Conservation (phyloP, 1,140 invertebrate genomes). For the Orius insidiosus region DNA sequence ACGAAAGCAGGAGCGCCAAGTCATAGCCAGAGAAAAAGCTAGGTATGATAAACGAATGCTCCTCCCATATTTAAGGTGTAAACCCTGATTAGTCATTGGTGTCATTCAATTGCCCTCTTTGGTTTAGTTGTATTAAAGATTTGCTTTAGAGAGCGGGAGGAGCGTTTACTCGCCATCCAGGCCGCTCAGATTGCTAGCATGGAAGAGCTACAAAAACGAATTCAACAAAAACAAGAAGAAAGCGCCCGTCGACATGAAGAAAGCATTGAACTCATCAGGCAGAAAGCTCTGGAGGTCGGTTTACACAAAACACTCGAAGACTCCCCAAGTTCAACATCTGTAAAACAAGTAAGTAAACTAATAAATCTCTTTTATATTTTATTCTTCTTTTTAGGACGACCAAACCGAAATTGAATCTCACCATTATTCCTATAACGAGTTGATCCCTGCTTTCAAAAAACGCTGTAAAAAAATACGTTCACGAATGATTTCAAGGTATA, state of each 20-base stretch:
- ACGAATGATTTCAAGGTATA: conserved; percentile 37
- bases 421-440: conserved; percentile 20
- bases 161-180: conserved; percentile 61
- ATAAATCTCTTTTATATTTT: too few relatives aligned
- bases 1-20: conserved; percentile 66
- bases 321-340: conserved; percentile 44
- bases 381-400: too few relatives aligned
- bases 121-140: too few relatives aligned
- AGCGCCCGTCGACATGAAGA: conserved; percentile 72
- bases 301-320: conserved; percentile 49
- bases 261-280: conserved; percentile 75
- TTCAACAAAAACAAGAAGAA: conserved; percentile 79
- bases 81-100: too few relatives aligned
- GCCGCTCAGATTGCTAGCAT: conserved; percentile 72
- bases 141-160: conserved; percentile 38
- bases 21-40: conserved; percentile 63
- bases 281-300: conserved; percentile 68
- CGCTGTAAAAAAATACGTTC: conserved; percentile 52
- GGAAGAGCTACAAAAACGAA: conserved; percentile 73
- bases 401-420: too few relatives aligned
- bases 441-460: conserved; percentile 43
- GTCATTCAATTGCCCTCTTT: too few relatives aligned
- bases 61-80: too few relatives aligned
- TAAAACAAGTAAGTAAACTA: conserved; percentile 39
- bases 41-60: too few relatives aligned